A percentile compares a stretch with the other conserved stretches of the same genome.
These are phyloP conservation scores for Baryphthengus martii DNA, from an alignment of 2,113 vertebrate genomes.

Conservation along the genomic window DNA sequence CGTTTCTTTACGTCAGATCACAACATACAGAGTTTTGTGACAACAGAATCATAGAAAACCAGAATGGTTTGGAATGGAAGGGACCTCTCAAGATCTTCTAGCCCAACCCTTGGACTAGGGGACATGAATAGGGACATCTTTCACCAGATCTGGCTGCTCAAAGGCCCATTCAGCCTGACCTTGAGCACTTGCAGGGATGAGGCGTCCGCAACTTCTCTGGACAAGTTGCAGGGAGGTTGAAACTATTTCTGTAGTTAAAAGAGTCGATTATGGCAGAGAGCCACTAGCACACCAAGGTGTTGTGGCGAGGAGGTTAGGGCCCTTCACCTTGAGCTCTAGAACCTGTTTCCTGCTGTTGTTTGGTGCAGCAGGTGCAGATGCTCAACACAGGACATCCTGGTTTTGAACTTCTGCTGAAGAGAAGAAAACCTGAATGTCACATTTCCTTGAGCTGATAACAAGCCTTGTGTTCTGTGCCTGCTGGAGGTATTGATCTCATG, in stretches of 20 bases:
- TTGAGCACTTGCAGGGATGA: neutral
- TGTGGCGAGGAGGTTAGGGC: neutral
- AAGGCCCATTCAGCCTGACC: neutral
- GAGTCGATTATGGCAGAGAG: neutral
- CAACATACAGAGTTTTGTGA: neutral
- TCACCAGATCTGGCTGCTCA: neutral
- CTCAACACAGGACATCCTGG: neutral
- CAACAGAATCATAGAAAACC: neutral
- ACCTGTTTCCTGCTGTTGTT: rapidly evolving
- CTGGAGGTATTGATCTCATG: neutral
- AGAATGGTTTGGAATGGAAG: neutral
- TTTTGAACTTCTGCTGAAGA: neutral
- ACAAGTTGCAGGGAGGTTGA: neutral
- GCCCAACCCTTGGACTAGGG: neutral
- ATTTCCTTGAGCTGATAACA: neutral
- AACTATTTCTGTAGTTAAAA: neutral
- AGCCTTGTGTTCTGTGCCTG: neutral
- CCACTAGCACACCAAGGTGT: neutral
- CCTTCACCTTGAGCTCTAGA: neutral
- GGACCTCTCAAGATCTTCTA: neutral
- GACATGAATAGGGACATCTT: neutral
- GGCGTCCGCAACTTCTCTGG: neutral
- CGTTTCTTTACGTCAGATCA: neutral
- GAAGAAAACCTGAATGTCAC: neutral
- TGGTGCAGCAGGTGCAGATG: neutral